Conservation (phyloP, 1,140 invertebrate genomes). For the Chrysomallon squamiferum region DNA sequence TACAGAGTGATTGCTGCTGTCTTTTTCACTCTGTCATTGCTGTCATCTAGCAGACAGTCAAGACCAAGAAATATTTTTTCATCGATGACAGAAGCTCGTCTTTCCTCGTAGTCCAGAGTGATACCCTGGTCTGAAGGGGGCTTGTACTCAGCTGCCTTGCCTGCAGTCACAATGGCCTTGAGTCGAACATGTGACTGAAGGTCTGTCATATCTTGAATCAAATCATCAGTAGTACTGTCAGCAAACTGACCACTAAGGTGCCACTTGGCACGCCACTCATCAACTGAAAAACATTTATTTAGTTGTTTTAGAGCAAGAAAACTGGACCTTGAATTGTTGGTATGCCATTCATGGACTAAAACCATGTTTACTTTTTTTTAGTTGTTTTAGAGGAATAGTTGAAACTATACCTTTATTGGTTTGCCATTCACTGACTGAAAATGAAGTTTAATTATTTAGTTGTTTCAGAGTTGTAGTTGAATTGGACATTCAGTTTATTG, state of each 20-base stretch:
- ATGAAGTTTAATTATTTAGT: no score
- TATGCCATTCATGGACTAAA: no score
- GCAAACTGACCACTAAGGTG: slow-evolving; percentile 54
- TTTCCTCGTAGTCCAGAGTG: slow-evolving; percentile 24
- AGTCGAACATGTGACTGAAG: slow-evolving; percentile 59
- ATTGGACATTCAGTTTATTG: no score
- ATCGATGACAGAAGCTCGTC: slow-evolving; percentile 27
- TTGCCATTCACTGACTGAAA: no score
- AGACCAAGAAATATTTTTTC: slow-evolving; percentile 56
- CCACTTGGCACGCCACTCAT: slow-evolving; percentile 59
- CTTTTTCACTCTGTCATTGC: slow-evolving; percentile 45
- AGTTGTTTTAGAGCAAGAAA: no score
- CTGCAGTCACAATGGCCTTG: slow-evolving; percentile 56
- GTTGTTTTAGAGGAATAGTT: no score
- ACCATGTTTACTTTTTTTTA: no score
- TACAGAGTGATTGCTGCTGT: slow-evolving; percentile 59
- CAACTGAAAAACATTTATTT: slow-evolving; percentile 31
- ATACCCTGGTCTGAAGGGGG: slow-evolving; percentile 35
- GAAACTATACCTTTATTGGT: no score
- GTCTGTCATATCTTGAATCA: slow-evolving; percentile 60
- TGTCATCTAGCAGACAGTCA: slow-evolving; percentile 55
- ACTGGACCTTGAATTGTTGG: no score
- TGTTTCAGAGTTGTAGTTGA: no score
- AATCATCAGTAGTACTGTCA: slow-evolving; percentile 56
- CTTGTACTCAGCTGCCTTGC: slow-evolving; percentile 53